phyloP scores from a whole-genome alignment of 2,888 invertebrate genomes.

The Dynastes tityus region DNA sequence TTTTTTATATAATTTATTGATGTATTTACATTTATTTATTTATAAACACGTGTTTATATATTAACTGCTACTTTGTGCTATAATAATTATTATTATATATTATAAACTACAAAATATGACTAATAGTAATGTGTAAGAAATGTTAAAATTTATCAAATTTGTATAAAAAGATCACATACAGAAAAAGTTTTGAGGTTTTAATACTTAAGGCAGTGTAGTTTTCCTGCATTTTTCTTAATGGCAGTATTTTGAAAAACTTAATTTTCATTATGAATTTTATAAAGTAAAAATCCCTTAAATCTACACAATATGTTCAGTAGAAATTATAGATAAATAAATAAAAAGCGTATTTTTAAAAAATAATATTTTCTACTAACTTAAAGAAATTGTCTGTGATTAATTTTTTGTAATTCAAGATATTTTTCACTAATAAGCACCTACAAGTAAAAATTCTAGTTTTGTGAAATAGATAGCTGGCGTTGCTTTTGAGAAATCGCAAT shows the following conservation, averaged over 20 bases:
- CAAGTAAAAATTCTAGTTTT: slow-evolving; percentile 25
- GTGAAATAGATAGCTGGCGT: slow-evolving; percentile 53
- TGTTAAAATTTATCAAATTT: slow-evolving; percentile 8
- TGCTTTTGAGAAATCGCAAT: slow-evolving; percentile 73
- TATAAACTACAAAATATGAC: neutral
- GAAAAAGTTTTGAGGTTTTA: neutral
- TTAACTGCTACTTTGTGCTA: slow-evolving; percentile 24
- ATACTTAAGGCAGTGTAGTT: slow-evolving; percentile 25
- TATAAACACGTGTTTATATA: slow-evolving; percentile 26
- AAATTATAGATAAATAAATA: slow-evolving; percentile 6
- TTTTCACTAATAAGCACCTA: neutral
- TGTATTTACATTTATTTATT: slow-evolving; percentile 38
- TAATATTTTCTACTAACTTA: neutral
- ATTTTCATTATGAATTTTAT: neutral
- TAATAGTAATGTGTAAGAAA: slow-evolving; percentile 6
- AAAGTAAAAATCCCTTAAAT: slow-evolving; percentile 12
- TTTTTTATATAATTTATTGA: slow-evolving; percentile 38
- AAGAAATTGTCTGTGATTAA: neutral
- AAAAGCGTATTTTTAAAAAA: neutral
- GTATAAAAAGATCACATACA: neutral
- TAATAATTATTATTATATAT: slow-evolving; percentile 7
- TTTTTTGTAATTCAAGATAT: neutral
- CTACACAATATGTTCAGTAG: neutral
- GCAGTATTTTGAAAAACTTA: slow-evolving; percentile 8
- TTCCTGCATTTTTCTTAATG: slow-evolving; percentile 8